Evolutionary conservation across 2,113 vertebrate genomes (phyloP).

Genomic region (Pygathrix nemaeus): DNA sequence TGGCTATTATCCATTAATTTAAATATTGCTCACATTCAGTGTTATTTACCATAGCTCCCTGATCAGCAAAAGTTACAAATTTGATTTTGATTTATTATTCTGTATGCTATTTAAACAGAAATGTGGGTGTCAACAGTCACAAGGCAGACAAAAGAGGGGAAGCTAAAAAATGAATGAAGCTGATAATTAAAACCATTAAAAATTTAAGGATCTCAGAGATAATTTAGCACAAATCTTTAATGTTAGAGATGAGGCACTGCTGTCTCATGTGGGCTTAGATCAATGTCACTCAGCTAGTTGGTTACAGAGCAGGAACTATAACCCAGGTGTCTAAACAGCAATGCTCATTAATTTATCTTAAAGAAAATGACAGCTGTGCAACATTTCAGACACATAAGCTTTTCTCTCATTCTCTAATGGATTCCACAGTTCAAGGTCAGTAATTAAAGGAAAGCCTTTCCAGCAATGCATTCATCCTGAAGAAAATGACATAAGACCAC

Average conservation of each 20-base stretch:
- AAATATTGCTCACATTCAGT: neutral
- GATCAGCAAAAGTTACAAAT: neutral
- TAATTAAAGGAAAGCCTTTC: slow-evolving; percentile 67
- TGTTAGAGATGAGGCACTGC: slow-evolving; percentile 35
- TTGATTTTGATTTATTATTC: slow-evolving; percentile 37
- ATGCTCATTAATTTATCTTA: slow-evolving; percentile 71
- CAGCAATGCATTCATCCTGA: slow-evolving; percentile 9
- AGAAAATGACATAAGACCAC: slow-evolving; percentile 43
- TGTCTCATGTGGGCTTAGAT: slow-evolving; percentile 47
- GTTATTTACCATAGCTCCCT: neutral
- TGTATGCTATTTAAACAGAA: slow-evolving; percentile 14
- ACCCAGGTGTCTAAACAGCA: slow-evolving; percentile 73
- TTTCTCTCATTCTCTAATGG: slow-evolving; percentile 60
- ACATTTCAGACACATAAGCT: slow-evolving; percentile 57
- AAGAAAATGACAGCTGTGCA: slow-evolving; percentile 68
- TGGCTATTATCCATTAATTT: neutral
- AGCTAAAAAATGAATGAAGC: slow-evolving; percentile 61
- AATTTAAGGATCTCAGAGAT: slow-evolving; percentile 59
- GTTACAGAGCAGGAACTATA: slow-evolving; percentile 49
- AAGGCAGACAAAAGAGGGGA: slow-evolving; percentile 54
- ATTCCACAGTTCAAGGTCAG: slow-evolving; percentile 75
- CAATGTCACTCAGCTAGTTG: slow-evolving; percentile 66
- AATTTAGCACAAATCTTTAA: slow-evolving; percentile 72
- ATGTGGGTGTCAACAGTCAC: neutral
- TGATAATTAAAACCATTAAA: slow-evolving; percentile 76